Evolutionary conservation across 92 coral and sea anemone species (phyloP), one percentile per base, ranked within the genome.

Genomic region (Meandrina meandrites): DNA sequence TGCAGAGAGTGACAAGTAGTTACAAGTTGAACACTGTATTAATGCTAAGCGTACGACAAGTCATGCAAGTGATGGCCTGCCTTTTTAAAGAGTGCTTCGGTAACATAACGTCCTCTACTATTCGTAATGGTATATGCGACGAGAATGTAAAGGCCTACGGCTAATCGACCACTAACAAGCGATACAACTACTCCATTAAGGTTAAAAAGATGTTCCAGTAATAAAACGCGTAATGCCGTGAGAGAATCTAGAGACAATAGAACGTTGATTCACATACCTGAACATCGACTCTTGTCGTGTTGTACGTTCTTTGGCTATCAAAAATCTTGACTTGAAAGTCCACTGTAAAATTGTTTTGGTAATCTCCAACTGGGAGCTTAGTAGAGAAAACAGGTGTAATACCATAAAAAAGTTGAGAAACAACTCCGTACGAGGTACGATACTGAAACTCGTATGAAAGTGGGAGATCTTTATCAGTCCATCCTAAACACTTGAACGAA

Each of bases 341-440:
- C 31, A 89, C 81, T 5, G 81, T 79, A 57, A 67, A 89, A 40
- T 85, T 81, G 8, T 86, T 54, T 57, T 36, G 47, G 11, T 79
- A 7, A 19, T 89, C 89, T 8, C 92, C 92, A 45, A 89, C 76
- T 7, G 92, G 92, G 16, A 89, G 86, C 3, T 79, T 86, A 24
- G 89, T 75, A n/a, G 34, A 47, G 27, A 81, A 84, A 32, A 82
- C 71, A 73, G 82, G 66, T 30, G 72, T 32, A 24, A 51, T 50
- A 4, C 79, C 89, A 45, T 84, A 27, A 64, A 76, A 18, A 36
- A 85, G 48, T 19, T 85, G 81, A 70, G 51, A 64, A 8, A 81
- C 85, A 1, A 89, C 74, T 35, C 89, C 92, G 87, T 67, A 89
- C 7, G 78, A 58, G 45, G 82, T 79, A 28, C 50, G 86, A 57